These are phyloP conservation scores for Furcula furcula DNA, from an alignment of 2,888 invertebrate species.

Conservation along the genomic window DNA sequence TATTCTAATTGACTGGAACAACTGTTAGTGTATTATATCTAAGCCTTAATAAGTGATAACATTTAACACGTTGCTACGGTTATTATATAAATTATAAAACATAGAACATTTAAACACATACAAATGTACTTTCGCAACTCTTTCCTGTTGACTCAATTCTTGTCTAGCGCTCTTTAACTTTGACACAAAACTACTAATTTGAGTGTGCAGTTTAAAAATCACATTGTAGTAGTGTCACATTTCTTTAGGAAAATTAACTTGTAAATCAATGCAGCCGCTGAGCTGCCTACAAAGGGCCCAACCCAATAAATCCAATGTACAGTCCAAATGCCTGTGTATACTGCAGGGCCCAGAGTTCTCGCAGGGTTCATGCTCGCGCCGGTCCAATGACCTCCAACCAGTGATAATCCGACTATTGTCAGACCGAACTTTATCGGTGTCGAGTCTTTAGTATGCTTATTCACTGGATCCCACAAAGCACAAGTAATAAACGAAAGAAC, in stretches of 20 bases:
- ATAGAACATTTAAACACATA: too few species aligned
- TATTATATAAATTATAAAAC: too few species aligned
- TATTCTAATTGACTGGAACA: too few species aligned
- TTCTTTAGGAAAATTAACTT: slow-evolving; percentile 42
- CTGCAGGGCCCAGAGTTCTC: slow-evolving; percentile 86
- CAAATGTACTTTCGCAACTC: too few species aligned
- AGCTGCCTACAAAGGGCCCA: slow-evolving; percentile 77
- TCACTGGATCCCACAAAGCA: slow-evolving; percentile 87
- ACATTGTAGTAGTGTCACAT: too few species aligned
- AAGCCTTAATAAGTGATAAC: too few species aligned
- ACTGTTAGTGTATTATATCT: too few species aligned
- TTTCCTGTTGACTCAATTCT: too few species aligned
- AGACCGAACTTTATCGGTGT: slow-evolving; percentile 85
- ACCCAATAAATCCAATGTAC: slow-evolving; percentile 89
- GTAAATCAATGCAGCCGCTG: slow-evolving; percentile 49
- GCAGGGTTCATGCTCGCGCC: slow-evolving; percentile 89
- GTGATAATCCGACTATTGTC: slow-evolving; percentile 83
- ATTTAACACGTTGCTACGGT: too few species aligned
- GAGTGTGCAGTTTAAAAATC: too few species aligned
- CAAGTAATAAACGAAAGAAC: slow-evolving; percentile 85
- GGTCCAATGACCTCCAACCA: slow-evolving; percentile 86
- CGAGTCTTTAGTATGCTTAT: slow-evolving; percentile 84
- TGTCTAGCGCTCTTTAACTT: too few species aligned
- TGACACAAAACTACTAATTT: too few species aligned
- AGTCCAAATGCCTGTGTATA: slow-evolving; percentile 85